Evolutionary conservation across 2,797 vertebrate genomes (phyloP).

Genomic region (Megaceryle alcyon): DNA sequence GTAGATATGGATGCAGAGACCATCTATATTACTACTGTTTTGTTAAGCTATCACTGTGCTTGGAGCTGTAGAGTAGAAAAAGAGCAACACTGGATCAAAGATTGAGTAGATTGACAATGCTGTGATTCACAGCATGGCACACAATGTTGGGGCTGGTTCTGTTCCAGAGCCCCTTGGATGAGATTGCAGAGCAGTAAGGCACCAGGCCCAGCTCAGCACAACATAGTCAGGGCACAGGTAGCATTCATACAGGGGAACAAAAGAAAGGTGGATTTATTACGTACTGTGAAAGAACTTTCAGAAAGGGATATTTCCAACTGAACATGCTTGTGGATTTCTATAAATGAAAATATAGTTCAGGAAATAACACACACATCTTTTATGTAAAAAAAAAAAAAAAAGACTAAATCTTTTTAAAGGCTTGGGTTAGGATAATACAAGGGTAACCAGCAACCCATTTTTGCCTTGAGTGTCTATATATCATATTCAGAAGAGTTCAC

Average conservation of each 20-base stretch:
- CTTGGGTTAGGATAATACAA: not conserved
- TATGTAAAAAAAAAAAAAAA: not conserved
- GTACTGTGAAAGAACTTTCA: not conserved
- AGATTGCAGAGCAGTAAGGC: not conserved
- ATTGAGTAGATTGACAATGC: rapidly evolving
- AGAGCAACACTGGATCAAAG: not conserved
- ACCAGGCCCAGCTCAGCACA: not conserved
- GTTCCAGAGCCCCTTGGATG: not conserved
- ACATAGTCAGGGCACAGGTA: not conserved
- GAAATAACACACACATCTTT: not conserved
- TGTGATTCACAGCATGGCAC: not conserved
- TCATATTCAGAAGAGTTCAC: not conserved
- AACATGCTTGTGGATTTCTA: not conserved
- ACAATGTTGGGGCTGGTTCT: not conserved
- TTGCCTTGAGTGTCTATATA: not conserved
- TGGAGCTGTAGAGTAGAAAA: not conserved
- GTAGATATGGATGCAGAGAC: not conserved
- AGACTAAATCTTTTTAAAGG: not conserved
- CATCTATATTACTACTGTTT: not conserved
- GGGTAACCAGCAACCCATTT: not conserved
- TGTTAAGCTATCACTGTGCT: not conserved
- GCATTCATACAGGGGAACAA: not conserved
- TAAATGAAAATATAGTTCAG: not conserved
- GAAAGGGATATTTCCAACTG: not conserved
- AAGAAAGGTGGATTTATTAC: not conserved